Evolutionary conservation across 2,888 invertebrate genomes (phyloP).

Genomic region (Euzophera pinguis): DNA sequence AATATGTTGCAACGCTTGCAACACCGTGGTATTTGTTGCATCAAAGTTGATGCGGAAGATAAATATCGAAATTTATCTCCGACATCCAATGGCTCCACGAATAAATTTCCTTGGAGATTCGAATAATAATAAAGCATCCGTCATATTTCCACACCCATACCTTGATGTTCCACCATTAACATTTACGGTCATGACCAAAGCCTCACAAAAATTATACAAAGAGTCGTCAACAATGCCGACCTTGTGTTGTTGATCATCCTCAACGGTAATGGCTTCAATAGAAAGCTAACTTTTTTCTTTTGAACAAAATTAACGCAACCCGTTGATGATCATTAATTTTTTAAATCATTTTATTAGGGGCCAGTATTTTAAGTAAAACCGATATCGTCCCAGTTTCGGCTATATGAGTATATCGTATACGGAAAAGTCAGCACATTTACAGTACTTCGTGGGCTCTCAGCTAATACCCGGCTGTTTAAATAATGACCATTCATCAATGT

Average conservation of each 20-base stretch:
- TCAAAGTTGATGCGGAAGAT: not conserved
- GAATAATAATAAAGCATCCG: conserved; percentile 15
- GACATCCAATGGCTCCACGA: not conserved
- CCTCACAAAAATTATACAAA: conserved; percentile 45
- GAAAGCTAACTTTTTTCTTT: not conserved
- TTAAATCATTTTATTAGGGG: too few relatives aligned
- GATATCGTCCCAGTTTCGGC: too few relatives aligned
- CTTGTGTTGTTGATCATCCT: conserved; percentile 27
- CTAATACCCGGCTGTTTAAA: too few relatives aligned
- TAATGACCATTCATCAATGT: too few relatives aligned
- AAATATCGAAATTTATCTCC: not conserved
- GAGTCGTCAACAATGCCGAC: conserved; percentile 45
- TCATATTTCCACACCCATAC: conserved; percentile 19
- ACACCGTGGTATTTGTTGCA: not conserved
- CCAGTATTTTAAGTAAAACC: too few relatives aligned
- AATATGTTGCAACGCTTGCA: not conserved
- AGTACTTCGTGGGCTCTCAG: too few relatives aligned
- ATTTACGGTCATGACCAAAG: conserved; percentile 41
- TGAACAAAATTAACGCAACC: too few relatives aligned
- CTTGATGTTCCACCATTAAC: conserved; percentile 15
- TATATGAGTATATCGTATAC: too few relatives aligned
- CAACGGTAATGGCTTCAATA: not conserved
- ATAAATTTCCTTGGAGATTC: conserved; percentile 8
- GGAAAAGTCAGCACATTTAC: too few relatives aligned
- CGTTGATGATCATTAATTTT: too few relatives aligned